A percentile compares a stretch with the other conserved stretches of the same genome.
Conservation (phyloP, 2,888 invertebrate genomes). For the Sphaeridia pumilis region DNA sequence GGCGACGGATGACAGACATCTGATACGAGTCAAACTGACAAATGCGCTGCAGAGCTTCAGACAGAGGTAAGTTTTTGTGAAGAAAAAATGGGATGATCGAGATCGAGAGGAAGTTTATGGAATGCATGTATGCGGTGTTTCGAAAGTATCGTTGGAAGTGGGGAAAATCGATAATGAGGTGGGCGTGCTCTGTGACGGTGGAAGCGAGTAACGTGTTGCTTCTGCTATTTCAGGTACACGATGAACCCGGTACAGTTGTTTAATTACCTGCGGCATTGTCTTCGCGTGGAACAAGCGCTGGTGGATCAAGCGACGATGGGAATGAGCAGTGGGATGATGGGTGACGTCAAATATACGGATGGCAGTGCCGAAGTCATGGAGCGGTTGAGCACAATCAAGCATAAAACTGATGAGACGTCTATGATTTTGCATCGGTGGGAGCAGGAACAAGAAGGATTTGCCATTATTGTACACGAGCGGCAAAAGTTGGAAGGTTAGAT, state of each 20-base stretch:
- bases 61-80: constrained; percentile 41
- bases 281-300: constrained; percentile 62
- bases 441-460: constrained; percentile 73
- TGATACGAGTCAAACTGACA: constrained; percentile 64
- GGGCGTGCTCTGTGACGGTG: no score
- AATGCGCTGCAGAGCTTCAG: constrained; percentile 65
- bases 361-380: constrained; percentile 45
- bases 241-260: constrained; percentile 63
- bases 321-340: not conserved
- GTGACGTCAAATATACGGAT: constrained; percentile 1
- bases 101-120: no score
- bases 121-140: no score
- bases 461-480: constrained; percentile 73
- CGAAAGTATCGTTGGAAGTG: no score
- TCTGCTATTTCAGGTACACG: constrained; percentile 47
- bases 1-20: constrained; percentile 53
- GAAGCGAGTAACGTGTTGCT: no score
- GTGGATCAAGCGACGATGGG: constrained; percentile 44
- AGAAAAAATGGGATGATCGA: no score
- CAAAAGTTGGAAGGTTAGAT: constrained; percentile 57
- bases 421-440: constrained; percentile 62
- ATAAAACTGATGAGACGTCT: constrained; percentile 58
- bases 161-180: no score
- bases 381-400: constrained; percentile 55
- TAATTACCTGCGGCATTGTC: constrained; percentile 61